Conservation (phyloP, 1,140 invertebrate species). For the Drosophila kanapiae region DNA sequence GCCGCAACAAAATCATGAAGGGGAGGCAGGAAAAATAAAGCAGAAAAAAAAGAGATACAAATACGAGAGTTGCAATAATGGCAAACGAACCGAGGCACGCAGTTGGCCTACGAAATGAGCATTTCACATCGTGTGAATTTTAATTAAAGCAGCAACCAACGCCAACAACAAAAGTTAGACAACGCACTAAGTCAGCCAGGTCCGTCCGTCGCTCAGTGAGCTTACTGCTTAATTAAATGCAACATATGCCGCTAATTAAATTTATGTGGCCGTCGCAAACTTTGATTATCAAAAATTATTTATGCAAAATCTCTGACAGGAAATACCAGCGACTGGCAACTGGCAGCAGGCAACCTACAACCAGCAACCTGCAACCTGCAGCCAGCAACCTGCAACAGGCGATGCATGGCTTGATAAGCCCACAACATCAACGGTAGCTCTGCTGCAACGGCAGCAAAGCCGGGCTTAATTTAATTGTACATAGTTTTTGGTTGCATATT, state of each 20-base stretch:
- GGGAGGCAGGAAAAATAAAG: slow-evolving; percentile 51
- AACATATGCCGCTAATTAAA: slow-evolving; percentile 83
- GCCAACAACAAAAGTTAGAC: slow-evolving; percentile 36
- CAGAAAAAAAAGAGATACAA: slow-evolving; percentile 50
- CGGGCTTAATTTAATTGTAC: slow-evolving; percentile 78
- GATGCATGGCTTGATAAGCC: slow-evolving; percentile 57
- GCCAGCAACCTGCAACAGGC: slow-evolving; percentile 40
- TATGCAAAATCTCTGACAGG: slow-evolving; percentile 82
- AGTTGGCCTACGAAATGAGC: slow-evolving; percentile 79
- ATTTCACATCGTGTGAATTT: slow-evolving; percentile 81
- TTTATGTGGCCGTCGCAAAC: slow-evolving; percentile 80
- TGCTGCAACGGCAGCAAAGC: slow-evolving; percentile 41
- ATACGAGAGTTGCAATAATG: slow-evolving; percentile 62
- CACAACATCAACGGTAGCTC: slow-evolving; percentile 29
- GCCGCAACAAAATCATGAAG: slow-evolving; percentile 36
- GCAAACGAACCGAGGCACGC: slow-evolving; percentile 67
- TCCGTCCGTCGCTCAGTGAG: slow-evolving; percentile 39
- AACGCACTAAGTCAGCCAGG: slow-evolving; percentile 33
- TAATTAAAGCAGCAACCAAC: slow-evolving; percentile 64
- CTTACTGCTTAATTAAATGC: slow-evolving; percentile 82
- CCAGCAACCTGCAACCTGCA: slow-evolving; percentile 10
- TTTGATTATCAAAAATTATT: slow-evolving; percentile 84
- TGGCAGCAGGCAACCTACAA: slow-evolving; percentile 5
- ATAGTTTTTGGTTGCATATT: slow-evolving; percentile 78
- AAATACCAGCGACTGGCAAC: slow-evolving; percentile 71